A percentile compares a stretch with the other conserved stretches of the same genome.
Conservation (phyloP, 2,888 invertebrate genomes). For the Plebejus melissa region DNA sequence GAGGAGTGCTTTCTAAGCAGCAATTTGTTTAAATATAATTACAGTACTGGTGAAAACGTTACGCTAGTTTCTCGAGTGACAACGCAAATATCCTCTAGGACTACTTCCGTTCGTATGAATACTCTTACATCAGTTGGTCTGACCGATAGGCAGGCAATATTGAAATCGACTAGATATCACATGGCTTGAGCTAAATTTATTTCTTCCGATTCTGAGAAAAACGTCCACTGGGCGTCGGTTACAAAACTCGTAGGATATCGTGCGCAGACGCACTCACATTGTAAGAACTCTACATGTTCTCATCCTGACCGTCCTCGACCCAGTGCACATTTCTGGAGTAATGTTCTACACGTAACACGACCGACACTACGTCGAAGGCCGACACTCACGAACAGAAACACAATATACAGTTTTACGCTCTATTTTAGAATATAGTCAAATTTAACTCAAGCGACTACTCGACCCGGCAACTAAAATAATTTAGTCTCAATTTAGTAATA, state of each 20-base stretch:
- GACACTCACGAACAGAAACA: constrained; percentile 8
- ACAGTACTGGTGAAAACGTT: constrained; percentile 29
- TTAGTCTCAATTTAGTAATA: constrained; percentile 49
- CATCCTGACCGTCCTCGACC: neutral
- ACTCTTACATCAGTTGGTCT: constrained; percentile 31
- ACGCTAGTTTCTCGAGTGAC: constrained; percentile 29
- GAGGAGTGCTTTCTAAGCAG: constrained; percentile 33
- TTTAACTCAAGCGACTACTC: constrained; percentile 30
- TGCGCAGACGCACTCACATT: neutral
- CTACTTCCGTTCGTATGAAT: constrained; percentile 29
- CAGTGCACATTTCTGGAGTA: neutral
- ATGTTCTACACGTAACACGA: neutral
- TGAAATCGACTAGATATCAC: constrained; percentile 77
- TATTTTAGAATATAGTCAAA: constrained; percentile 18
- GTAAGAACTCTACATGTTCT: neutral
- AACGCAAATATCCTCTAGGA: constrained; percentile 29
- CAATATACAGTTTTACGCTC: constrained; percentile 10
- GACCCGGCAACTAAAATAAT: constrained; percentile 40
- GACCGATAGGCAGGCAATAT: constrained; percentile 45
- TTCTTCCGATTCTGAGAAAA: constrained; percentile 31
- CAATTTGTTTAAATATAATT: constrained; percentile 27
- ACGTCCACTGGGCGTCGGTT: constrained; percentile 32
- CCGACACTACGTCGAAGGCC: neutral
- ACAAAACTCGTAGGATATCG: neutral
- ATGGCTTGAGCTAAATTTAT: constrained; percentile 64